Evolutionary conservation across 2,113 vertebrate genomes (phyloP).

Genomic region (Ceyx cyanopectus): DNA sequence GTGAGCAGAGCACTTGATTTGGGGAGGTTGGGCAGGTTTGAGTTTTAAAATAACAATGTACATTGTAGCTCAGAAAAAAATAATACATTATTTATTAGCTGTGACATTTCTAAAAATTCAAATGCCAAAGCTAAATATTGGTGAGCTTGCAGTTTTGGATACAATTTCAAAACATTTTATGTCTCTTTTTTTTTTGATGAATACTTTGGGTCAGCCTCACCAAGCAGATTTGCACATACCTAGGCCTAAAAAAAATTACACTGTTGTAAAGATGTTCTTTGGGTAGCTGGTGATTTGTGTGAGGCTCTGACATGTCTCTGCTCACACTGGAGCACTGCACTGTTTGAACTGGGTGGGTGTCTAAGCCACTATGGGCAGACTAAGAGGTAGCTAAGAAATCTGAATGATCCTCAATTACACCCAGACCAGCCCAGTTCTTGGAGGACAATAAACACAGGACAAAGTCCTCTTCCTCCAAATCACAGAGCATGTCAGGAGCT

Average conservation of each 20-base stretch:
- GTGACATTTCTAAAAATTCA: slow-evolving; percentile 43
- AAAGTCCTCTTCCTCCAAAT: neutral
- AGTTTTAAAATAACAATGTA: slow-evolving; percentile 30
- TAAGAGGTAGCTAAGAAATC: neutral
- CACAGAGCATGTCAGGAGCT: neutral
- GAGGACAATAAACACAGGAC: neutral
- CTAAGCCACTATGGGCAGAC: neutral
- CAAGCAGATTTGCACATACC: neutral
- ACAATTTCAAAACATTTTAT: slow-evolving; percentile 6
- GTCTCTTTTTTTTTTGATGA: neutral
- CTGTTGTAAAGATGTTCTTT: neutral
- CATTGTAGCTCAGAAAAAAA: neutral
- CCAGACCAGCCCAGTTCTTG: neutral
- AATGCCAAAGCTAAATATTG: slow-evolving; percentile 29
- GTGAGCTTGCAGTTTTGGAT: slow-evolving; percentile 35
- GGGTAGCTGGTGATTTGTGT: neutral
- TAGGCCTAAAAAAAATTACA: neutral
- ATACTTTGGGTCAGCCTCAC: neutral
- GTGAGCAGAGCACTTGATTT: neutral
- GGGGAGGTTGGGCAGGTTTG: neutral
- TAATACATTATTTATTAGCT: slow-evolving; percentile 47
- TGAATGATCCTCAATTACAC: no score
- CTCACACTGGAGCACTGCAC: neutral
- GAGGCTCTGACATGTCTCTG: neutral
- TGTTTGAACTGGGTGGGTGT: neutral